Evolutionary conservation across 2,113 vertebrate species (phyloP).

Genomic region (Pyrgilauda ruficollis): DNA sequence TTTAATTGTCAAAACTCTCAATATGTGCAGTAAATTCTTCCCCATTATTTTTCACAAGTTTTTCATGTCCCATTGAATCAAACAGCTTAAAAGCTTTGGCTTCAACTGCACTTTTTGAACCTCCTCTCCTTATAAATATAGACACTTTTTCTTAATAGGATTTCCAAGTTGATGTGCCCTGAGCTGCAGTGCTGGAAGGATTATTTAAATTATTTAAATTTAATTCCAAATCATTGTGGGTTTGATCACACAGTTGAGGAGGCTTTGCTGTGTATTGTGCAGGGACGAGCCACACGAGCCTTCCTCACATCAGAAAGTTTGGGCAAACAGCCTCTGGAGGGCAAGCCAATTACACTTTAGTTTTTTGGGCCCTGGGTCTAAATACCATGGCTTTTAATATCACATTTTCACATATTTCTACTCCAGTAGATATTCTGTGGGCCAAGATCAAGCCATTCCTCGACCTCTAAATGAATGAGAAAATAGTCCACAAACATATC

Average conservation of each 20-base stretch:
- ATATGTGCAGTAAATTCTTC: background rate
- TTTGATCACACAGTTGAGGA: background rate
- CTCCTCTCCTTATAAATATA: background rate
- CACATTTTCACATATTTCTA: background rate
- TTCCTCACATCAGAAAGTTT: background rate
- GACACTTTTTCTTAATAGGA: background rate
- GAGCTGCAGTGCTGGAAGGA: background rate
- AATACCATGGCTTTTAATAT: background rate
- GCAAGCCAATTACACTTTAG: background rate
- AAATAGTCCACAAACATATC: background rate
- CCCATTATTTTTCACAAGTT: background rate
- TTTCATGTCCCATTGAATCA: background rate
- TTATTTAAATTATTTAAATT: constrained; percentile 25
- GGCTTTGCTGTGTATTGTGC: background rate
- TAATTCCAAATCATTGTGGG: constrained; percentile 8
- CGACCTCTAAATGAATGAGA: background rate
- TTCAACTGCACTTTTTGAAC: background rate
- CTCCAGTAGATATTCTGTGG: background rate
- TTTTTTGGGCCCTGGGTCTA: background rate
- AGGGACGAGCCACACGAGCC: background rate
- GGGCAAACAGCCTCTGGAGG: background rate
- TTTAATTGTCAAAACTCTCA: background rate
- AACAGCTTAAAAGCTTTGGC: constrained; percentile 4
- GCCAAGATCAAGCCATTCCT: background rate
- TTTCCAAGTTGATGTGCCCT: background rate